Evolutionary conservation across 2,113 vertebrate species (phyloP).

Genomic region (Regulus satrapa): DNA sequence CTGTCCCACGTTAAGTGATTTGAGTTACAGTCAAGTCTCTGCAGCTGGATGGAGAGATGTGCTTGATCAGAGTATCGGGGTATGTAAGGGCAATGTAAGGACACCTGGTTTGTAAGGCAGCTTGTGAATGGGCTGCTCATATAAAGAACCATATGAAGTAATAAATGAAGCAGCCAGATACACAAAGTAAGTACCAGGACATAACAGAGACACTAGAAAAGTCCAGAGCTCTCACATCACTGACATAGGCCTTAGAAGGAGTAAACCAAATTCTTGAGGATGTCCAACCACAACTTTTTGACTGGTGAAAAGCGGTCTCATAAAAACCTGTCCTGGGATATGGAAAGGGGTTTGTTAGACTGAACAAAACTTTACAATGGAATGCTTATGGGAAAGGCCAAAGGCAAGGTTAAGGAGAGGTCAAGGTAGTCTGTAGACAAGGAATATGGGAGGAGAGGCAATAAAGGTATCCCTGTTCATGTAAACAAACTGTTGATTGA

Average conservation of each 20-base stretch:
- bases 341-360: not conserved
- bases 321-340: not conserved
- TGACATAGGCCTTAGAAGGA: not conserved
- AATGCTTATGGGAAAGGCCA: not conserved
- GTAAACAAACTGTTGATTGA: not conserved
- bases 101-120: not conserved
- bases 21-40: not conserved
- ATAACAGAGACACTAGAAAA: not conserved
- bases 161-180: not conserved
- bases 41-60: not conserved
- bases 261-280: not conserved
- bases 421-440: not conserved
- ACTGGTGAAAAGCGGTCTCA: not conserved
- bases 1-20: not conserved
- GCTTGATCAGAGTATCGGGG: not conserved
- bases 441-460: not conserved
- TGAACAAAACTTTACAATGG: not conserved
- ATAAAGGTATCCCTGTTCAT: not conserved
- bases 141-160: not conserved
- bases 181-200: not conserved
- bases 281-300: not conserved
- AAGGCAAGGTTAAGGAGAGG: not conserved
- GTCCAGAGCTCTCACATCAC: not conserved
- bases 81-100: not conserved
- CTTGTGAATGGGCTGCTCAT: not conserved